These are phyloP conservation scores for Melanerpes formicivorus DNA, from an alignment of 2,113 vertebrate species.

Conservation along the genomic window DNA sequence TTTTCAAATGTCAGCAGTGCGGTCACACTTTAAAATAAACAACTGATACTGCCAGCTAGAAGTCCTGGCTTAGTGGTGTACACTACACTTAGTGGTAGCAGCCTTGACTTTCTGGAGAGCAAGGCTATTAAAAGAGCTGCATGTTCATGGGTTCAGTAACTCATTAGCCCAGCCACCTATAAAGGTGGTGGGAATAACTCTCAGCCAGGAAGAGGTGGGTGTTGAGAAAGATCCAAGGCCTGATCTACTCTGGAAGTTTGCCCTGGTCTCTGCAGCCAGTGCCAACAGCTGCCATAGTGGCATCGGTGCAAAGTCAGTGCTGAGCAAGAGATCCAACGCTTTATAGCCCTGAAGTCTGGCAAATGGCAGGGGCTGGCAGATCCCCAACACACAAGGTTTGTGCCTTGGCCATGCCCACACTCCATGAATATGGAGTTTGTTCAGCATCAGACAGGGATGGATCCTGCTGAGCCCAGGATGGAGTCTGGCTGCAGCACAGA, in stretches of 20 bases:
- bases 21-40: neutral
- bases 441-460: neutral
- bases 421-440: neutral
- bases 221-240: conserved; percentile 22
- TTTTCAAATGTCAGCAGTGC: conserved; percentile 5
- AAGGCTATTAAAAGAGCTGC: conserved; percentile 4
- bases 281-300: neutral
- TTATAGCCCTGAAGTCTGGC: neutral
- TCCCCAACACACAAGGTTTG: neutral
- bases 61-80: neutral
- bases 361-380: conserved; percentile 4
- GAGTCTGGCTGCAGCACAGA: neutral
- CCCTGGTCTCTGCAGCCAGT: neutral
- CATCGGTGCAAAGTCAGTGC: neutral
- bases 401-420: neutral
- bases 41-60: neutral
- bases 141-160: neutral
- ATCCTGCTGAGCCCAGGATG: neutral
- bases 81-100: neutral
- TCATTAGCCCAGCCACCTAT: conserved; percentile 3
- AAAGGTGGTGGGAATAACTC: neutral
- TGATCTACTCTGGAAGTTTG: conserved; percentile 34
- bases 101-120: neutral
- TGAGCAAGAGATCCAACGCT: neutral
- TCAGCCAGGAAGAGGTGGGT: neutral